Conservation (phyloP, 1,140 invertebrate genomes). For the Muscidifurax raptorellus region DNA sequence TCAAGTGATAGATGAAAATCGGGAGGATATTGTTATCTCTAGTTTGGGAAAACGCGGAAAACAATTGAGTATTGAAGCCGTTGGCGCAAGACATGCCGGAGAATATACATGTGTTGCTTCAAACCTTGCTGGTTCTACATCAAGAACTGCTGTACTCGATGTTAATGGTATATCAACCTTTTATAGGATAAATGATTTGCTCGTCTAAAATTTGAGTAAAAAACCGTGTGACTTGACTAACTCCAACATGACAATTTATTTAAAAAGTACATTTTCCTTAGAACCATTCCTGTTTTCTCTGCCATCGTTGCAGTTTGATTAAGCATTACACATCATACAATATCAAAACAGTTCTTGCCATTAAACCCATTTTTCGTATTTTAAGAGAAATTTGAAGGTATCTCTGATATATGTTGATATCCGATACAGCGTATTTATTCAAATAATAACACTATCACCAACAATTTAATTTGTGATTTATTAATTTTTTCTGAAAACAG, state of each 20-base stretch:
- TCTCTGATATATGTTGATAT: too few species aligned
- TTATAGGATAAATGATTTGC: constrained; percentile 49
- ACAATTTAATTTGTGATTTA: too few species aligned
- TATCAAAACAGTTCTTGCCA: constrained; percentile 81
- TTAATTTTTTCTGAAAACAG: constrained; percentile 66
- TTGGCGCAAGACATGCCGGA: constrained; percentile 80
- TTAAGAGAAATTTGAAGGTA: background rate
- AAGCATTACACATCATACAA: constrained; percentile 79
- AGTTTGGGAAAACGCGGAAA: constrained; percentile 81
- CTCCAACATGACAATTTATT: constrained; percentile 68
- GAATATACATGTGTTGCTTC: constrained; percentile 83
- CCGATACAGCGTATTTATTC: too few species aligned
- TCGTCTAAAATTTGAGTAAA: constrained; percentile 81
- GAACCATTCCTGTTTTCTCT: constrained; percentile 77
- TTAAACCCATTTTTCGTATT: background rate
- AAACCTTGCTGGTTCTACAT: constrained; percentile 83
- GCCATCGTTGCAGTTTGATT: constrained; percentile 80
- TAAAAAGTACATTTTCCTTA: constrained; percentile 76
- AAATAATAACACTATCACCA: too few species aligned
- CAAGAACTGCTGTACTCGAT: constrained; percentile 79
- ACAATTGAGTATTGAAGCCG: constrained; percentile 79
- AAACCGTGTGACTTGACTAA: constrained; percentile 78
- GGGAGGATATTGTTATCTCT: constrained; percentile 77
- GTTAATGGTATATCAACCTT: constrained; percentile 77
- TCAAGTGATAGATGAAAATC: constrained; percentile 60